Evolutionary conservation across 2,888 invertebrate genomes (phyloP).

Genomic region (Octonoba sinensis): DNA sequence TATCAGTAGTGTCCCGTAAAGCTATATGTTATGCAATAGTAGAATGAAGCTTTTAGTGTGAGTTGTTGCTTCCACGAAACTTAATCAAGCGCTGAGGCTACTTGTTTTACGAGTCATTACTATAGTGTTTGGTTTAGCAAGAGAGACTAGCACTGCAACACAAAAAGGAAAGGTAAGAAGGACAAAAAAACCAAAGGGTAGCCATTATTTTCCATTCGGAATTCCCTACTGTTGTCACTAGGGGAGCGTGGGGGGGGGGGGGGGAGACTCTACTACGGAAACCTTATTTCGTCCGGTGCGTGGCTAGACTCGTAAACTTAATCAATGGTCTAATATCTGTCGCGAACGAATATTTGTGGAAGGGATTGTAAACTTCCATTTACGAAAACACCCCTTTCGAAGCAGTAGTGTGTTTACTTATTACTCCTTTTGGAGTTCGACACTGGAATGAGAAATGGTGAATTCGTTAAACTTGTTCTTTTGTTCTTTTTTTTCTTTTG

Average conservation of each 20-base stretch:
- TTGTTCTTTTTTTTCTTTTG: not conserved
- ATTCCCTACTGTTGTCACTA: not conserved
- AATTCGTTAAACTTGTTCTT: not conserved
- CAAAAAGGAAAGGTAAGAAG: not conserved
- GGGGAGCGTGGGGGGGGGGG: not conserved
- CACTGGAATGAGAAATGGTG: not conserved
- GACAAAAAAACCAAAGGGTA: not conserved
- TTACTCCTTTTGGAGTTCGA: not conserved
- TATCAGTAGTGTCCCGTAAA: too few relatives aligned
- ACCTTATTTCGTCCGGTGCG: not conserved
- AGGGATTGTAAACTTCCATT: conserved; percentile 12
- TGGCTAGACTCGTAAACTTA: conserved; percentile 15
- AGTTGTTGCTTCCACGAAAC: too few relatives aligned
- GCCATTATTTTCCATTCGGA: conserved; percentile 2
- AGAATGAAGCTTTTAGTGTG: too few relatives aligned
- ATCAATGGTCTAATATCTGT: conserved; percentile 28
- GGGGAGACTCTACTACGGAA: not conserved
- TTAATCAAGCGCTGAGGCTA: too few relatives aligned
- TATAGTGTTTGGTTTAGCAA: not conserved
- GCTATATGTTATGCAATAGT: too few relatives aligned
- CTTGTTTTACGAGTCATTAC: conserved; percentile 1
- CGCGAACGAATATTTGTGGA: conserved; percentile 12
- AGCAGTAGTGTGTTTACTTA: not conserved
- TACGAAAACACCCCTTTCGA: not conserved
- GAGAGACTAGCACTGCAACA: not conserved